Evolutionary conservation across 2,797 vertebrate genomes (phyloP).

Genomic region (Chanos chanos): DNA sequence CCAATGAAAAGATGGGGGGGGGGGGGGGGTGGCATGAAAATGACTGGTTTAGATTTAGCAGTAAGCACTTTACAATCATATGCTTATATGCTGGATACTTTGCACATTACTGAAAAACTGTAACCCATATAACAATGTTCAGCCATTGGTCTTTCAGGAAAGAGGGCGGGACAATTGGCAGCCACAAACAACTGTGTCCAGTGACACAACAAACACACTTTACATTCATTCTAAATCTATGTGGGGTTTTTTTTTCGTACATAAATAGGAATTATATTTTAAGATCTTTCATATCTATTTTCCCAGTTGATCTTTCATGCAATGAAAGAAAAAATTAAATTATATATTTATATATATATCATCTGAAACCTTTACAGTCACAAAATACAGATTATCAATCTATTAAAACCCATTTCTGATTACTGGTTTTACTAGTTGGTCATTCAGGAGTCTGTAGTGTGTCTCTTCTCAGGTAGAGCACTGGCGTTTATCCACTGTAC

Average conservation of each 20-base stretch:
- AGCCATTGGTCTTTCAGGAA: slow-evolving; percentile 29
- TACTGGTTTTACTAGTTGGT: slow-evolving; percentile 47
- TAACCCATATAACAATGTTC: slow-evolving; percentile 29
- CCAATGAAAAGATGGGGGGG: too few species aligned
- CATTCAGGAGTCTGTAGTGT: slow-evolving; percentile 34
- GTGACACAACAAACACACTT: slow-evolving; percentile 40
- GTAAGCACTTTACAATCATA: too few species aligned
- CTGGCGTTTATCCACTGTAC: slow-evolving; percentile 19
- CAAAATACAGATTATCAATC: slow-evolving; percentile 40
- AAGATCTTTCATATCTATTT: slow-evolving; percentile 3
- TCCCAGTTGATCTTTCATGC: slow-evolving; percentile 28
- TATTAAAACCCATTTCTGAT: neutral
- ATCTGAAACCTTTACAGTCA: slow-evolving; percentile 44
- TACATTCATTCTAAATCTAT: slow-evolving; percentile 36
- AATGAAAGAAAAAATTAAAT: slow-evolving; percentile 13
- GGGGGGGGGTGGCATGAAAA: too few species aligned
- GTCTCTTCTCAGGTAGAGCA: slow-evolving; percentile 29
- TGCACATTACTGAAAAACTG: slow-evolving; percentile 6
- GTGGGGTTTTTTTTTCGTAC: slow-evolving; percentile 16
- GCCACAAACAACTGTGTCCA: slow-evolving; percentile 41
- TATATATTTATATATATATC: too few species aligned
- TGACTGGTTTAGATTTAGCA: neutral
- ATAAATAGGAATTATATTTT: slow-evolving; percentile 32
- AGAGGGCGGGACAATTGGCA: slow-evolving; percentile 18
- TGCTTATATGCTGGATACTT: too few species aligned